phyloP scores from a whole-genome alignment of 2,797 vertebrate species.

The Diplodus sargus region DNA sequence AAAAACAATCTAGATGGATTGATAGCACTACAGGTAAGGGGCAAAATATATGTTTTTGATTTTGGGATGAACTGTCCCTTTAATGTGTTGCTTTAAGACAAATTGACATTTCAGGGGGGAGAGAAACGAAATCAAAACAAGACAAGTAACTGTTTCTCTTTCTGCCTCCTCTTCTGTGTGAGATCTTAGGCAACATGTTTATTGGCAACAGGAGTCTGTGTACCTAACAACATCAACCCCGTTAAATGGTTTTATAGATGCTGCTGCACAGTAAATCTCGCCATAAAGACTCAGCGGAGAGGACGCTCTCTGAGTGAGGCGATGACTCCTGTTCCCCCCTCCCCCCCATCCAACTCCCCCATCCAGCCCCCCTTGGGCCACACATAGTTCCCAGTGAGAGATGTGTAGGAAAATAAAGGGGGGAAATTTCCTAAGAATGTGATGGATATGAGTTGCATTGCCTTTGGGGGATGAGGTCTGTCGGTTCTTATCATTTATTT shows the following conservation, averaged over 20 bases:
- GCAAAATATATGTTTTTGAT: too few relatives aligned
- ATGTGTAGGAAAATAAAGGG: slow-evolving; percentile 28
- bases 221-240: slow-evolving; percentile 84
- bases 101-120: neutral
- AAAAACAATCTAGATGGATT: too few relatives aligned
- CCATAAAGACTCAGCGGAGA: slow-evolving; percentile 74
- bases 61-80: too few relatives aligned
- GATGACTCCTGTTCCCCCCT: slow-evolving; percentile 76
- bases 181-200: slow-evolving; percentile 80
- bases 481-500: slow-evolving; percentile 50
- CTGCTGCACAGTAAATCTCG: slow-evolving; percentile 76
- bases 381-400: slow-evolving; percentile 65
- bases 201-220: slow-evolving; percentile 83
- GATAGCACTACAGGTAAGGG: too few relatives aligned
- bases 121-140: slow-evolving; percentile 33
- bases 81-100: neutral
- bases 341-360: slow-evolving; percentile 61
- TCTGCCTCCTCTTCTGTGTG: slow-evolving; percentile 31
- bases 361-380: slow-evolving; percentile 41
- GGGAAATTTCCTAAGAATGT: slow-evolving; percentile 53
- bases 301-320: slow-evolving; percentile 66
- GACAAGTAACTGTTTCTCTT: slow-evolving; percentile 22
- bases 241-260: slow-evolving; percentile 85
- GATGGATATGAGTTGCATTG: slow-evolving; percentile 58
- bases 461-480: slow-evolving; percentile 40